These are phyloP conservation scores for Cyclophora albipunctata DNA, from an alignment of 2,888 invertebrate species.

Conservation along the genomic window DNA sequence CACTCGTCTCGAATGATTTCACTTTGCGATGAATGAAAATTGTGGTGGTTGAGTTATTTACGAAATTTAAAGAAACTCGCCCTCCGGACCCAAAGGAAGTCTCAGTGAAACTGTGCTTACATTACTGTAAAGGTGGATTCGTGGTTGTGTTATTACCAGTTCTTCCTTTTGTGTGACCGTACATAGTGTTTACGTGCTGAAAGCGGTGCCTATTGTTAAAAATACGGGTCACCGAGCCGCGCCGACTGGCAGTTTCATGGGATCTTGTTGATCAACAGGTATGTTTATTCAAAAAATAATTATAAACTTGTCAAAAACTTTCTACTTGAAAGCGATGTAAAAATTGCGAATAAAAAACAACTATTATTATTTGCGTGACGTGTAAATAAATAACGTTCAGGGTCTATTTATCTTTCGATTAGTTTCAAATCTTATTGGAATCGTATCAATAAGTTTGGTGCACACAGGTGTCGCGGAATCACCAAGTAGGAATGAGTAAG, in stretches of 20 bases:
- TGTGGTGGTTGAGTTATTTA: slow-evolving; percentile 46
- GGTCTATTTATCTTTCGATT: slow-evolving; percentile 15
- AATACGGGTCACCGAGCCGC: slow-evolving; percentile 47
- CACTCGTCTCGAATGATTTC: slow-evolving; percentile 62
- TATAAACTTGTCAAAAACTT: slow-evolving; percentile 17
- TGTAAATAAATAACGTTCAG: not conserved
- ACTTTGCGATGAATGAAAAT: slow-evolving; percentile 67
- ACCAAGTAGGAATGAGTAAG: slow-evolving; percentile 31
- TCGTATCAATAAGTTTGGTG: slow-evolving; percentile 24
- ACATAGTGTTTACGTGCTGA: slow-evolving; percentile 62
- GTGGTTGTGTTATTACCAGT: slow-evolving; percentile 62
- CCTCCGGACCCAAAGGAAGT: slow-evolving; percentile 36
- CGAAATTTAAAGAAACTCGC: slow-evolving; percentile 44
- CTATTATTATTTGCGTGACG: slow-evolving; percentile 3
- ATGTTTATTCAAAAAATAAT: slow-evolving; percentile 23
- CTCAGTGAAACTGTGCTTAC: slow-evolving; percentile 54
- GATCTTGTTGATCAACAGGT: slow-evolving; percentile 71
- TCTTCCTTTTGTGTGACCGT: slow-evolving; percentile 65
- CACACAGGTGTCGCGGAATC: slow-evolving; percentile 25
- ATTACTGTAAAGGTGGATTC: slow-evolving; percentile 62
- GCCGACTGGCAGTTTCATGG: slow-evolving; percentile 62
- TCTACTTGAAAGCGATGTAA: slow-evolving; percentile 6
- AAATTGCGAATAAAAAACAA: slow-evolving; percentile 3
- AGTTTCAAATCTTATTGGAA: slow-evolving; percentile 22
- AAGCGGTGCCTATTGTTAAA: slow-evolving; percentile 37